phyloP scores from a whole-genome alignment of 1,140 invertebrate species.

The Zaprionus lachaisei region DNA sequence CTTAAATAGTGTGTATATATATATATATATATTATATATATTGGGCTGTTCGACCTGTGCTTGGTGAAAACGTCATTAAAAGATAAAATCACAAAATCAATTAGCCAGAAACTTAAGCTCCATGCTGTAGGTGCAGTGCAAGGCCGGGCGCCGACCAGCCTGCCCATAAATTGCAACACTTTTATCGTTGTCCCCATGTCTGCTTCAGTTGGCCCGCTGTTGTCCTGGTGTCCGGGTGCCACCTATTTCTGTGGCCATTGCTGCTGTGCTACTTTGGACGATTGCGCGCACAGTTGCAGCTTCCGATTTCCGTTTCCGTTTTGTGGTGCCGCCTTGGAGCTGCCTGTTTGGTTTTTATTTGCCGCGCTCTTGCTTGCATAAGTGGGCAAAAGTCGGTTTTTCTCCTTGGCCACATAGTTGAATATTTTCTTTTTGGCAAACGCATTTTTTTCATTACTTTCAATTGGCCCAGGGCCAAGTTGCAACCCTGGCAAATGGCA shows the following conservation, averaged over 20 bases:
- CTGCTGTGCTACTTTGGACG: constrained; percentile 44
- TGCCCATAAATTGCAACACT: constrained; percentile 82
- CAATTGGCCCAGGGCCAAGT: constrained; percentile 71
- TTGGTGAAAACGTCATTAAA: constrained; percentile 80
- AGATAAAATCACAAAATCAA: constrained; percentile 83
- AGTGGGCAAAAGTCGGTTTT: constrained; percentile 72
- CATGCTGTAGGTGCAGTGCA: constrained; percentile 30
- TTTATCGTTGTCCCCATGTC: constrained; percentile 69
- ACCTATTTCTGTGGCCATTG: constrained; percentile 65
- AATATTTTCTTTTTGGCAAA: constrained; percentile 72
- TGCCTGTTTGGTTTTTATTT: constrained; percentile 77
- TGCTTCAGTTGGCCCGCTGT: constrained; percentile 27
- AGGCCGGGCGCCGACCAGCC: constrained; percentile 64
- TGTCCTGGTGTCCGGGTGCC: constrained; percentile 52
- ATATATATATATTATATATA: neutral
- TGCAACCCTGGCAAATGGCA: constrained; percentile 62
- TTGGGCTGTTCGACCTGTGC: constrained; percentile 45
- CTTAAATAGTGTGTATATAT: neutral
- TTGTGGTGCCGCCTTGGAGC: constrained; percentile 75
- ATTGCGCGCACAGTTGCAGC: constrained; percentile 74
- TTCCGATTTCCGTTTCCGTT: constrained; percentile 82
- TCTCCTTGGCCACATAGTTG: constrained; percentile 66
- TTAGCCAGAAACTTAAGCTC: constrained; percentile 79
- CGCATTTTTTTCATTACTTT: constrained; percentile 80
- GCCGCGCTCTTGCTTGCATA: constrained; percentile 76